These are phyloP conservation scores for Cirrhinus mrigala DNA, from an alignment of 2,797 vertebrate species.

Conservation along the genomic window DNA sequence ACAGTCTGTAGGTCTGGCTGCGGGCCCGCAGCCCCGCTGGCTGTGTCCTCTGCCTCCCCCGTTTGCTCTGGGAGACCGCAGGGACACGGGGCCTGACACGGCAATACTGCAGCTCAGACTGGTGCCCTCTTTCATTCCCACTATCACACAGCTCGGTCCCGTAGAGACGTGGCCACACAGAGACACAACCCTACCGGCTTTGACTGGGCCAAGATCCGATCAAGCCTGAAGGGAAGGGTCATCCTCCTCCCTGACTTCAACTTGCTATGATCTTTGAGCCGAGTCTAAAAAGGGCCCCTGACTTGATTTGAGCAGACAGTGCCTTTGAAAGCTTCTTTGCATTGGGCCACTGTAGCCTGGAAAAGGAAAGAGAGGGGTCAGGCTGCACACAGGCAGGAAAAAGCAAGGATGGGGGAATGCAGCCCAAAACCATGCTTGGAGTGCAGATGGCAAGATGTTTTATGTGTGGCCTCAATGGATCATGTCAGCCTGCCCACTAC, in stretches of 20 bases:
- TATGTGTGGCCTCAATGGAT: conserved; percentile 82
- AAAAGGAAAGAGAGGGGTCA: conserved; percentile 80
- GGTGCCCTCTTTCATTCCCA: conserved; percentile 81
- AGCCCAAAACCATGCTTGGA: conserved; percentile 80
- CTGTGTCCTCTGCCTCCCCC: conserved; percentile 81
- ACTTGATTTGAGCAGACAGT: conserved; percentile 84
- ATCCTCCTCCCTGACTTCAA: conserved; percentile 81
- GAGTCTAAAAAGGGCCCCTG: conserved; percentile 79
- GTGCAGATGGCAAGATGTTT: conserved; percentile 83
- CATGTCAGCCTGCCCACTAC: conserved; percentile 79
- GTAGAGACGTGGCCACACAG: conserved; percentile 80
- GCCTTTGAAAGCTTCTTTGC: conserved; percentile 80
- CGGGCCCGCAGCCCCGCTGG: conserved; percentile 75
- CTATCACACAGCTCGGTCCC: conserved; percentile 81
- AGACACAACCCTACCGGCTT: conserved; percentile 78
- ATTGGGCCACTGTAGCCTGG: conserved; percentile 81
- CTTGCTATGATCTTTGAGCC: conserved; percentile 84
- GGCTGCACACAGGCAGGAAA: conserved; percentile 76
- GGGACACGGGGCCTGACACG: conserved; percentile 82
- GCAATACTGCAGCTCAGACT: conserved; percentile 79
- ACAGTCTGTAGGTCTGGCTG: conserved; percentile 77
- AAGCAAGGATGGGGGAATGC: conserved; percentile 62
- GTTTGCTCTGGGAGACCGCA: conserved; percentile 78
- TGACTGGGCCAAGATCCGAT: conserved; percentile 84
- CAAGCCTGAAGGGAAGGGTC: conserved; percentile 83